Conservation (phyloP, 2,888 invertebrate genomes). For the Campoplex nolae region DNA sequence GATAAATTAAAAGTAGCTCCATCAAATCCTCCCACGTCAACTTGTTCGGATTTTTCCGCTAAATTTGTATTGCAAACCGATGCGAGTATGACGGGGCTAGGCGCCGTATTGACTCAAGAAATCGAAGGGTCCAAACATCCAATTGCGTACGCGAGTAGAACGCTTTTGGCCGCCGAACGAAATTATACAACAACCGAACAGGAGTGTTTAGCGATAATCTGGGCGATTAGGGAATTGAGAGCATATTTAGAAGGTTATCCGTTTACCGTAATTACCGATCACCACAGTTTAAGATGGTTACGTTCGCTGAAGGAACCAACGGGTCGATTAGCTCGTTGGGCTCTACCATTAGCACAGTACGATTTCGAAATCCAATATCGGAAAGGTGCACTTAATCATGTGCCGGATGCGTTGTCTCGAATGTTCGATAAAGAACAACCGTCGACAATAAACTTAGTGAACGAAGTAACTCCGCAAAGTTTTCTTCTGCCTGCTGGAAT, state of each 20-base stretch:
- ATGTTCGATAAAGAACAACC: background rate
- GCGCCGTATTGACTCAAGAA: background rate
- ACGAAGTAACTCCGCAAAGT: background rate
- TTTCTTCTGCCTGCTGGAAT: background rate
- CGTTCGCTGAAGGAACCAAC: constrained; percentile 36
- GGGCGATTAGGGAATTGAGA: constrained; percentile 38
- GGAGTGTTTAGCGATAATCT: no score
- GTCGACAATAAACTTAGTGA: background rate
- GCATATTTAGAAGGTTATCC: constrained; percentile 52
- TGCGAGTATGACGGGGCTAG: constrained; percentile 20
- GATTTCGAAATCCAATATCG: constrained; percentile 59
- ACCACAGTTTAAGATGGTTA: constrained; percentile 55
- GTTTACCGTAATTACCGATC: constrained; percentile 55
- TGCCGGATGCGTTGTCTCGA: constrained; percentile 62
- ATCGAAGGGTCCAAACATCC: background rate
- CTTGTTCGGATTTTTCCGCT: constrained; percentile 22
- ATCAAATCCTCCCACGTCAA: no score
- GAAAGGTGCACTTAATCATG: constrained; percentile 45
- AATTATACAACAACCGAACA: constrained; percentile 45
- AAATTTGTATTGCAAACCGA: constrained; percentile 37
- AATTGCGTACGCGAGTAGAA: constrained; percentile 28
- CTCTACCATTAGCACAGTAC: constrained; percentile 55
- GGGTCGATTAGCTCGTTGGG: constrained; percentile 48
- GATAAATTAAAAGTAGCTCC: no score
- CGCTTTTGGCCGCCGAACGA: constrained; percentile 21